Conservation (phyloP, 2,888 invertebrate species). For the Sphaerophoria rueppellii region DNA sequence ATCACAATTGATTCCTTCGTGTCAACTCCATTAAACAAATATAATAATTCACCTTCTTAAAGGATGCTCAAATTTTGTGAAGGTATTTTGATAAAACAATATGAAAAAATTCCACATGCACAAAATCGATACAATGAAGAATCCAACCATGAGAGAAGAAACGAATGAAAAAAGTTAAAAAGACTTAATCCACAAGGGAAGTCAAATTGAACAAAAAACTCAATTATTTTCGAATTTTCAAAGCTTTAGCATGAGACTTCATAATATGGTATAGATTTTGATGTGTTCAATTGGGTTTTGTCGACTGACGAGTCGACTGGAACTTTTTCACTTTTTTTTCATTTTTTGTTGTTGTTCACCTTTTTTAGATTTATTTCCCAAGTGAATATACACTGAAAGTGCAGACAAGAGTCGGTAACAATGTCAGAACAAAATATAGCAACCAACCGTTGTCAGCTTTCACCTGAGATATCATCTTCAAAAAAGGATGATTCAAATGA, state of each 20-base stretch:
- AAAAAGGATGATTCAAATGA: conserved; percentile 27
- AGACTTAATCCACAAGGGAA: conserved; percentile 50
- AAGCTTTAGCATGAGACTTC: conserved; percentile 31
- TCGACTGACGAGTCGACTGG: conserved; percentile 13
- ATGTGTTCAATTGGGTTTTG: conserved; percentile 34
- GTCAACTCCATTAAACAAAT: too few species aligned
- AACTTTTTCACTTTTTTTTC: conserved; percentile 20
- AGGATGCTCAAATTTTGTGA: too few species aligned
- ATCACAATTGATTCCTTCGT: too few species aligned
- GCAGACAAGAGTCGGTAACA: conserved; percentile 10
- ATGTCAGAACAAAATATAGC: conserved; percentile 1
- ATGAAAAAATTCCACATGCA: too few species aligned
- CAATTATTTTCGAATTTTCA: conserved; percentile 65
- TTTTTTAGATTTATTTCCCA: conserved; percentile 57
- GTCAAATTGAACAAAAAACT: conserved; percentile 69
- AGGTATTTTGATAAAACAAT: too few species aligned
- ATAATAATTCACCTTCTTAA: too few species aligned
- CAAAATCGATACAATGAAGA: too few species aligned
- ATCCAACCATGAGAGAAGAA: too few species aligned
- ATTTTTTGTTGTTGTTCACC: conserved; percentile 18
- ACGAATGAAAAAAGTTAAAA: neutral
- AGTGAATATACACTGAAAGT: conserved; percentile 45
- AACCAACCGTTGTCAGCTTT: conserved; percentile 15
- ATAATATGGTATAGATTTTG: conserved; percentile 1
- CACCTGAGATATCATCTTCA: conserved; percentile 16